Percentiles rank a stretch among this genome's conserved stretches.
Evolutionary conservation across 2,113 vertebrate genomes (phyloP).

Genomic region (Engraulis encrasicolus): DNA sequence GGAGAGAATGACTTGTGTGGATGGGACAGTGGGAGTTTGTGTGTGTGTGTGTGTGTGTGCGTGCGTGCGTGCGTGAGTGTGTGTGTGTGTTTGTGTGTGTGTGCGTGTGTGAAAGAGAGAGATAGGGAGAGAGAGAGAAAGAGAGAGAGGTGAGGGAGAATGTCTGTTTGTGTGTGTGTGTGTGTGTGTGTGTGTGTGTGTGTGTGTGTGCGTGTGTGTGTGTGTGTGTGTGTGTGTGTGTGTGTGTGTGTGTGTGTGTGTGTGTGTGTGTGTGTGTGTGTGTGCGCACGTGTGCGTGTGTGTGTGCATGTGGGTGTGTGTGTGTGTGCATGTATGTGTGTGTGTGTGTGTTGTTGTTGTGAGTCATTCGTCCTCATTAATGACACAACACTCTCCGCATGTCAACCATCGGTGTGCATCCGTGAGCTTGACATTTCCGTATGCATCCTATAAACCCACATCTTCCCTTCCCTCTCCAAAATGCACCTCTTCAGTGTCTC

Average conservation of each 20-base stretch:
- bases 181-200: slow-evolving; percentile 18
- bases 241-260: slow-evolving; percentile 19
- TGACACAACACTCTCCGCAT: slow-evolving; percentile 26
- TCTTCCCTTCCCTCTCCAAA: neutral
- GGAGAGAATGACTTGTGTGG: neutral
- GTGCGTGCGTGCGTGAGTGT: slow-evolving; percentile 23
- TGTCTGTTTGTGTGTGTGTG: slow-evolving; percentile 17
- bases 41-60: slow-evolving; percentile 15
- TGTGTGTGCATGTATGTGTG: slow-evolving; percentile 25
- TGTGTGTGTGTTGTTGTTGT: neutral
- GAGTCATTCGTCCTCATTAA: slow-evolving; percentile 21
- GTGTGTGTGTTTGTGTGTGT: too few species aligned
- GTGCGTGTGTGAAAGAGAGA: too few species aligned
- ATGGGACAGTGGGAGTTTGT: neutral
- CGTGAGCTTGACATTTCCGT: slow-evolving; percentile 29
- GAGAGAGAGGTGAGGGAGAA: too few species aligned
- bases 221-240: slow-evolving; percentile 17
- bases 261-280: slow-evolving; percentile 12
- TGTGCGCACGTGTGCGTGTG: neutral
- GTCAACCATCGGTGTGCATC: slow-evolving; percentile 42
- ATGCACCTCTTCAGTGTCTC: slow-evolving; percentile 26
- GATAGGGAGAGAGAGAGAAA: too few species aligned
- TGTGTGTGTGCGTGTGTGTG: neutral
- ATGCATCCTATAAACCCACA: slow-evolving; percentile 35
- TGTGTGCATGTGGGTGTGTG: slow-evolving; percentile 16